These are phyloP conservation scores for Lepidurus apus DNA, from an alignment of 1,140 invertebrate species.

Conservation along the genomic window DNA sequence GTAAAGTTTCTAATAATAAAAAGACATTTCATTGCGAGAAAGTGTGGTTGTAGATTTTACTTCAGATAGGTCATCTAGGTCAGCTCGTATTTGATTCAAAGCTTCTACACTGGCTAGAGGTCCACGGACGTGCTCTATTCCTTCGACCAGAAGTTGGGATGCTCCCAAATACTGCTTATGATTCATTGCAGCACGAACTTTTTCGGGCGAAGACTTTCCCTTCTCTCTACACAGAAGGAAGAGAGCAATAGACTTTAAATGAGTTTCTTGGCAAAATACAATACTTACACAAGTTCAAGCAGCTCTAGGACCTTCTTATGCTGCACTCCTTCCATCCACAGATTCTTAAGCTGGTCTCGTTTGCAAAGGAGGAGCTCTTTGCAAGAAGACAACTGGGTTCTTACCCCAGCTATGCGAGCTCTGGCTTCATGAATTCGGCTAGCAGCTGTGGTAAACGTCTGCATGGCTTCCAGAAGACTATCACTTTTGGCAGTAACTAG, in stretches of 20 bases:
- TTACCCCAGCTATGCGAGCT: slow-evolving; percentile 73
- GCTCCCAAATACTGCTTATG: slow-evolving; percentile 80
- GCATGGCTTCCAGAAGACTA: slow-evolving; percentile 81
- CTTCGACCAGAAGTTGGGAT: slow-evolving; percentile 70
- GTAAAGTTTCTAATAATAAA: slow-evolving; percentile 55
- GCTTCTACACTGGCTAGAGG: slow-evolving; percentile 72
- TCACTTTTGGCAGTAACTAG: slow-evolving; percentile 80
- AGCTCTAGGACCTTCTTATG: slow-evolving; percentile 83
- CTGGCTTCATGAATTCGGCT: slow-evolving; percentile 69
- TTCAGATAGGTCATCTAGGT: slow-evolving; percentile 51
- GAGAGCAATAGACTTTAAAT: slow-evolving; percentile 31
- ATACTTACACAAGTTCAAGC: slow-evolving; percentile 76
- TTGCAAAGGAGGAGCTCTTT: slow-evolving; percentile 84
- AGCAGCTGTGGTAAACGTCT: slow-evolving; percentile 75
- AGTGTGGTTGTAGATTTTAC: slow-evolving; percentile 58
- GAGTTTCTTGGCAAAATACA: not conserved
- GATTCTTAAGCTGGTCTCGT: slow-evolving; percentile 83
- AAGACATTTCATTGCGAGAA: not conserved
- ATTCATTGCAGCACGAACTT: slow-evolving; percentile 60
- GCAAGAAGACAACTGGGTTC: slow-evolving; percentile 82
- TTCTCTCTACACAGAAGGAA: slow-evolving; percentile 57
- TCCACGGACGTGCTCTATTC: slow-evolving; percentile 60
- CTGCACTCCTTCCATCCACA: slow-evolving; percentile 88
- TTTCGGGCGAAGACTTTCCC: slow-evolving; percentile 68
- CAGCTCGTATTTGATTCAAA: slow-evolving; percentile 65